Conservation (phyloP, 2,113 vertebrate genomes). For the Proteles cristata region DNA sequence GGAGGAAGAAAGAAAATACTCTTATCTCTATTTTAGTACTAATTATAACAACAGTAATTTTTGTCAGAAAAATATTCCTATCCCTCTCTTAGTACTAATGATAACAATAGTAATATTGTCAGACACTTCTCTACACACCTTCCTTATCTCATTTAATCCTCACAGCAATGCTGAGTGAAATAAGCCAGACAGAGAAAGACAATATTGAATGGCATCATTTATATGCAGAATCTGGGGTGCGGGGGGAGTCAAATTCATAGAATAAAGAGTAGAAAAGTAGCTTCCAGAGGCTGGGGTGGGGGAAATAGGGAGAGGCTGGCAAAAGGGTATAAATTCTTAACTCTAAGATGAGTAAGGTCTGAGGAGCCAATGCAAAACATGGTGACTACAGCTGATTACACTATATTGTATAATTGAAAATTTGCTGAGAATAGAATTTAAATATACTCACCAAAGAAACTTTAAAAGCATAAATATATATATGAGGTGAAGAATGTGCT, state of each 20-base stretch:
- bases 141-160: constrained; percentile 15
- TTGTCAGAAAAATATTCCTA: background rate
- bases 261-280: background rate
- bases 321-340: background rate
- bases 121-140: background rate
- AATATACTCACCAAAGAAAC: background rate
- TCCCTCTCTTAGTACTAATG: background rate
- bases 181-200: background rate
- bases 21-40: too few species aligned
- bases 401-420: background rate
- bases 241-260: background rate
- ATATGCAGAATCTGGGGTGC: background rate
- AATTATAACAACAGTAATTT: too few species aligned
- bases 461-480: background rate
- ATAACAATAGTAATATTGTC: background rate
- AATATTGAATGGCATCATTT: background rate
- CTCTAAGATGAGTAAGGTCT: background rate
- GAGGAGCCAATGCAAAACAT: background rate
- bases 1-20: too few species aligned
- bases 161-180: background rate
- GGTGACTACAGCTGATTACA: background rate
- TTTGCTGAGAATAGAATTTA: background rate
- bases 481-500: background rate
- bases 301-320: background rate
- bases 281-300: background rate